phyloP scores from a whole-genome alignment of 2,113 vertebrate species.

The Dendrocopos noguchii region DNA sequence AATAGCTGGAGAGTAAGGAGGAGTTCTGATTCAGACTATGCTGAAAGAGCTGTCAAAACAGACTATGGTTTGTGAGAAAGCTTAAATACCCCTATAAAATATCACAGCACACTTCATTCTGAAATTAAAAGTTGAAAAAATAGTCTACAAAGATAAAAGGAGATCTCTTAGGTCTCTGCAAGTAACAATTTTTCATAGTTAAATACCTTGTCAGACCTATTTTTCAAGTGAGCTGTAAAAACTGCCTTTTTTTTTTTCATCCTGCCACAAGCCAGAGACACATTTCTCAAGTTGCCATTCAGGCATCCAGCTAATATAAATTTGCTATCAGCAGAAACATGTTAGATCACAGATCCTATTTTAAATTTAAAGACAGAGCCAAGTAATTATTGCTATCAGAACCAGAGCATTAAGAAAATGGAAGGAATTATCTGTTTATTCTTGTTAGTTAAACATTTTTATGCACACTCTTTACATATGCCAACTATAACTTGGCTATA shows the following conservation, averaged over 20 bases:
- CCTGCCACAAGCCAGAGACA: background rate
- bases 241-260: background rate
- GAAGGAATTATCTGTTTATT: background rate
- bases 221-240: background rate
- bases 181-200: background rate
- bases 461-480: too few relatives aligned
- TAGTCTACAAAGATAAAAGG: background rate
- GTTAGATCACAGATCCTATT: background rate
- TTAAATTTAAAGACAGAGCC: background rate
- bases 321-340: background rate
- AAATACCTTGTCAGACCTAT: background rate
- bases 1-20: background rate
- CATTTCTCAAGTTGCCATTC: background rate
- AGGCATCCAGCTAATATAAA: background rate
- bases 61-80: background rate
- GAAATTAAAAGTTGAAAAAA: background rate
- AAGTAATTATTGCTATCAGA: background rate
- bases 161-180: background rate
- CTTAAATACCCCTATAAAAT: background rate
- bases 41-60: background rate
- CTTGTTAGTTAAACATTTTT: background rate
- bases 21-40: background rate
- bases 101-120: background rate
- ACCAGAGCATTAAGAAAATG: background rate
- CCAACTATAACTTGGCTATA: background rate